phyloP scores from a whole-genome alignment of 37 sponge, comb jelly and placozoan species.

The Spongilla lacustris region DNA sequence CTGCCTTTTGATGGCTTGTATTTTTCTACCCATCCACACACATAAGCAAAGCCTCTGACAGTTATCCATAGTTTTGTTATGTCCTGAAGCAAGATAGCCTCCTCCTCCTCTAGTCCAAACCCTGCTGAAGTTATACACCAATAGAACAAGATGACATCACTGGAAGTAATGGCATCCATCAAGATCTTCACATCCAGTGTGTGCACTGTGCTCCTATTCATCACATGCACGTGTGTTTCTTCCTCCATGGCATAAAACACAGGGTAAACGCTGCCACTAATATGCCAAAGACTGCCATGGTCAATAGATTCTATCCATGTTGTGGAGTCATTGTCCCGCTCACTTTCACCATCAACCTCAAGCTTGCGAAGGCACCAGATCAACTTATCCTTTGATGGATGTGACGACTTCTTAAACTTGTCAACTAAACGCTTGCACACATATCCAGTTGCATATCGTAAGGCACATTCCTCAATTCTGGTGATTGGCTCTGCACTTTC shows the following conservation, averaged over 20 bases:
- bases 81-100: slow-evolving; percentile 3
- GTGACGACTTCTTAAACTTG: slow-evolving; percentile 18
- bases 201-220: neutral
- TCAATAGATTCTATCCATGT: slow-evolving; percentile 13
- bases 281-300: slow-evolving; percentile 32
- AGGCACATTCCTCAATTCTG: slow-evolving; percentile 13
- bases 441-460: slow-evolving; percentile 46
- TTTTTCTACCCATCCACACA: slow-evolving; percentile 26
- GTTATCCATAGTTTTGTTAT: slow-evolving; percentile 33
- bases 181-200: neutral
- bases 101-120: slow-evolving; percentile 17
- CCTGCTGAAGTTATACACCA: slow-evolving; percentile 11
- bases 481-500: no score
- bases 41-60: slow-evolving; percentile 39
- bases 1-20: slow-evolving; percentile 41
- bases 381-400: slow-evolving; percentile 22
- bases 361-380: slow-evolving; percentile 1
- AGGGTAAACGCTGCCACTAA: slow-evolving; percentile 1
- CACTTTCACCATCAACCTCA: slow-evolving; percentile 10
- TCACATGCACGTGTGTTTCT: neutral
- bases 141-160: slow-evolving; percentile 18
- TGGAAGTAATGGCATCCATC: neutral
- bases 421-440: slow-evolving; percentile 1
- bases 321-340: neutral
- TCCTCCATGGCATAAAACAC: slow-evolving; percentile 23